Conservation (phyloP, 2,113 vertebrate genomes). For the Microcebus murinus region DNA sequence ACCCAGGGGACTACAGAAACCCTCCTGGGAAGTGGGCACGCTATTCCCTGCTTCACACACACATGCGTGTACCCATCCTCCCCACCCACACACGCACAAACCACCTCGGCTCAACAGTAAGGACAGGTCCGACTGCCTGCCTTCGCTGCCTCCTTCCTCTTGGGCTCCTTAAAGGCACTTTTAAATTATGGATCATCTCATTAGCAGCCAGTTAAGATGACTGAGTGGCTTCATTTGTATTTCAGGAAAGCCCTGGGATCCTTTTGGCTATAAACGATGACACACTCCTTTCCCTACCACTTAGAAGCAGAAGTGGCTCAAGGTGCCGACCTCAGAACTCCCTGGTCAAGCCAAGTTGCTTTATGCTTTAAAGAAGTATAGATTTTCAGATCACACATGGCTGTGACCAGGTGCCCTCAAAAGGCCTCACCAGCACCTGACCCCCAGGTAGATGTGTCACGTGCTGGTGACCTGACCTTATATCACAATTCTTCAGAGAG, state of each 20-base stretch:
- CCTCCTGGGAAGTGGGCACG: background rate
- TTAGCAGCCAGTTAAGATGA: conserved; percentile 64
- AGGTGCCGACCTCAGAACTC: background rate
- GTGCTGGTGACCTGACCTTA: background rate
- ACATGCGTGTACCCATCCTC: background rate
- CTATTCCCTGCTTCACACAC: background rate
- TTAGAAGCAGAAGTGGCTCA: conserved; percentile 27
- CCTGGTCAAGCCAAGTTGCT: background rate
- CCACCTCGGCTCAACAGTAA: background rate
- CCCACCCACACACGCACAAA: background rate
- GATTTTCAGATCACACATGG: background rate
- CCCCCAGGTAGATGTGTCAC: too few species aligned
- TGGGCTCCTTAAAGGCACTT: conserved; percentile 11
- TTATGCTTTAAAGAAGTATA: background rate
- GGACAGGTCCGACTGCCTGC: background rate
- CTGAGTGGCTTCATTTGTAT: conserved; percentile 43
- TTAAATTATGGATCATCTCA: conserved; percentile 56
- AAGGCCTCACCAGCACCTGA: background rate
- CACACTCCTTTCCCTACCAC: background rate
- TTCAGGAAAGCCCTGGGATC: conserved; percentile 23
- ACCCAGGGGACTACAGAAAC: background rate
- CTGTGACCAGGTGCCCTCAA: background rate
- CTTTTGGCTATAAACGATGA: background rate
- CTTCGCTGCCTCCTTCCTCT: background rate
- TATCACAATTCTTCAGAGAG: background rate